phyloP scores from a whole-genome alignment of 1,140 invertebrate genomes.

The Hypothenemus hampei region DNA sequence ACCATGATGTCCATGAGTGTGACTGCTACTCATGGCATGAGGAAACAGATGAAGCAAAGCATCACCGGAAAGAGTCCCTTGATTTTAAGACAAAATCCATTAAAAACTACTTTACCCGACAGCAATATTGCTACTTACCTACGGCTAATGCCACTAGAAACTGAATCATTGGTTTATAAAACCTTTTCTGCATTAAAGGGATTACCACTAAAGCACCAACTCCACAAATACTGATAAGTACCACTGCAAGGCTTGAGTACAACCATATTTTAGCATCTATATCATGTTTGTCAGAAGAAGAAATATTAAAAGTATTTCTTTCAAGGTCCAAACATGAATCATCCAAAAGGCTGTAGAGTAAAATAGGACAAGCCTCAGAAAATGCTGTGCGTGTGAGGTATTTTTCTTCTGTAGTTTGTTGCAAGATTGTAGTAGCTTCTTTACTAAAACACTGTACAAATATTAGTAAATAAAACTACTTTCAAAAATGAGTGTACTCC shows the following conservation, averaged over 20 bases:
- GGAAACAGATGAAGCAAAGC: slow-evolving; percentile 89
- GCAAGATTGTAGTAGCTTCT: slow-evolving; percentile 5
- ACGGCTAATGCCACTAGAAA: slow-evolving; percentile 89
- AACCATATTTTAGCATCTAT: slow-evolving; percentile 55
- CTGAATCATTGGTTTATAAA: slow-evolving; percentile 86
- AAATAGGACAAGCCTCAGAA: slow-evolving; percentile 35
- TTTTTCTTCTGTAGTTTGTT: slow-evolving; percentile 3
- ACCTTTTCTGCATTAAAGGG: slow-evolving; percentile 82
- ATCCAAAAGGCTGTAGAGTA: slow-evolving; percentile 36
- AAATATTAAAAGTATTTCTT: slow-evolving; percentile 3
- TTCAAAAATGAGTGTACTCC: slow-evolving; percentile 5
- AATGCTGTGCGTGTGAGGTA: slow-evolving; percentile 28
- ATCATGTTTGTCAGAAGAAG: slow-evolving; percentile 2
- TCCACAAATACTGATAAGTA: slow-evolving; percentile 79
- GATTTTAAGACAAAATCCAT: neutral
- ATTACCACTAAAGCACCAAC: slow-evolving; percentile 79
- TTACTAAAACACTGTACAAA: slow-evolving; percentile 28
- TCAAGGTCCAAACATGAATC: slow-evolving; percentile 19
- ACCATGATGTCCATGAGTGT: slow-evolving; percentile 40
- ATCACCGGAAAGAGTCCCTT: slow-evolving; percentile 76
- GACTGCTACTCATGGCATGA: slow-evolving; percentile 60
- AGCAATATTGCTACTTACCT: slow-evolving; percentile 47
- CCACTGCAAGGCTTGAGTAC: slow-evolving; percentile 73
- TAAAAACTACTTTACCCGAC: neutral
- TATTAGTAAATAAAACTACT: neutral